Percentiles rank a stretch among this genome's conserved stretches.
Evolutionary conservation across 1,140 invertebrate genomes (phyloP).

Genomic region (Harlomillsia oculata): DNA sequence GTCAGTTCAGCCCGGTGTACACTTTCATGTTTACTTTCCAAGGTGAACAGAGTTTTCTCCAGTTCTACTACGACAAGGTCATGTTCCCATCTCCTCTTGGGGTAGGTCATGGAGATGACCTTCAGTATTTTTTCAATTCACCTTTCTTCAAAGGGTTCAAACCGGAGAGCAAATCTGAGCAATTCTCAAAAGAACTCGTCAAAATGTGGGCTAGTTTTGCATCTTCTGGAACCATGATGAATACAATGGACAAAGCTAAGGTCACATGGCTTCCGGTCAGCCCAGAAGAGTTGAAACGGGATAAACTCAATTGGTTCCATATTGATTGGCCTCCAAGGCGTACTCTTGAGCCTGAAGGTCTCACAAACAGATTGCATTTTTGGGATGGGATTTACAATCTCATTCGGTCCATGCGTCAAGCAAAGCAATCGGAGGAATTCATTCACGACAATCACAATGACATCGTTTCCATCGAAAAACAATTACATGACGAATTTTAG

Average conservation of each 20-base stretch:
- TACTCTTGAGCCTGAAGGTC: conserved; percentile 2
- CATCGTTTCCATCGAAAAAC: too few species aligned
- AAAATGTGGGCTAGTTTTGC: conserved; percentile 20
- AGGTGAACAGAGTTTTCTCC: conserved; percentile 3
- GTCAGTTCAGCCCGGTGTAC: conserved; percentile 20
- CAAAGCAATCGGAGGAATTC: too few species aligned
- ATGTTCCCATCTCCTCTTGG: neutral
- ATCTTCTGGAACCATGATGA: conserved; percentile 17
- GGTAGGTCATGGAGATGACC: conserved; percentile 18
- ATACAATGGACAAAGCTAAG: neutral
- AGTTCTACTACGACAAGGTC: neutral
- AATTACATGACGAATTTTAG: too few species aligned
- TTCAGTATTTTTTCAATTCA: conserved; percentile 14
- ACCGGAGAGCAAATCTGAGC: neutral
- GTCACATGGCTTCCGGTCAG: conserved; percentile 18
- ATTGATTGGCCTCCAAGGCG: conserved; percentile 4
- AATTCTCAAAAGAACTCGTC: conserved; percentile 11
- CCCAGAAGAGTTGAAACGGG: conserved; percentile 12
- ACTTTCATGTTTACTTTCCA: conserved; percentile 15
- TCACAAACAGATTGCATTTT: conserved; percentile 15
- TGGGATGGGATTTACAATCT: too few species aligned
- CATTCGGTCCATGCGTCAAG: too few species aligned
- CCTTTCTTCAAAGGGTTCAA: conserved; percentile 11
- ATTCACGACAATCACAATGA: too few species aligned
- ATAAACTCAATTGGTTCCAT: conserved; percentile 15